A percentile compares a stretch with the other conserved stretches of the same genome.
Conservation (phyloP, 1,140 invertebrate species). For the Metopolophium dirhodum region DNA sequence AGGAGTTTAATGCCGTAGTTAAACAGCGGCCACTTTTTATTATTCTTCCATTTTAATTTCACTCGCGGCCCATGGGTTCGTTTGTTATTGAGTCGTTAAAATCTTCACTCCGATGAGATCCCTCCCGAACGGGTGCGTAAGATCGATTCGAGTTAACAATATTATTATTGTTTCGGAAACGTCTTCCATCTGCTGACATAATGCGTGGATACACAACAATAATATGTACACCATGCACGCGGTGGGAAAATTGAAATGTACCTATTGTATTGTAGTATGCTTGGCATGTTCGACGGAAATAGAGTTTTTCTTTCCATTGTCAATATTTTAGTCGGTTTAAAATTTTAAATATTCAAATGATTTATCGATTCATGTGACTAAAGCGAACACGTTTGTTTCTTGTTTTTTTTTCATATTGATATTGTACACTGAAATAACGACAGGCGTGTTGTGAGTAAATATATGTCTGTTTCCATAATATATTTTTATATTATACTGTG, state of each 20-base stretch:
- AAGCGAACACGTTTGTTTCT: background rate
- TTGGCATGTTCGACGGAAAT: background rate
- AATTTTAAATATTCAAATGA: background rate
- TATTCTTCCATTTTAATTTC: background rate
- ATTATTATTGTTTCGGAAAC: background rate
- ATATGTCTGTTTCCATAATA: background rate
- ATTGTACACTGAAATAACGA: background rate
- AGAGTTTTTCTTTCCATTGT: background rate
- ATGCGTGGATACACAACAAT: background rate
- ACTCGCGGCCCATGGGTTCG: background rate
- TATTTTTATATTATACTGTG: background rate
- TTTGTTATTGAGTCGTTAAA: constrained; percentile 29
- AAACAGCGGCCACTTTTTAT: background rate
- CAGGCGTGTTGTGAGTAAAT: background rate
- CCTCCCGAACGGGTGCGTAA: background rate
- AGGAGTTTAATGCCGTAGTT: background rate
- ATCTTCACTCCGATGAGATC: background rate
- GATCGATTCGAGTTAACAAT: background rate
- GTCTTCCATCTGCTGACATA: background rate
- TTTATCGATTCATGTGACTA: background rate
- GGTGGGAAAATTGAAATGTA: background rate
- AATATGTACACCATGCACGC: background rate
- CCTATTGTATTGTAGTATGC: background rate
- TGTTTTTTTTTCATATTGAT: background rate
- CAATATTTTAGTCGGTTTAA: background rate